Conservation (phyloP, 2,797 vertebrate genomes). For the Microcaecilia unicolor region DNA sequence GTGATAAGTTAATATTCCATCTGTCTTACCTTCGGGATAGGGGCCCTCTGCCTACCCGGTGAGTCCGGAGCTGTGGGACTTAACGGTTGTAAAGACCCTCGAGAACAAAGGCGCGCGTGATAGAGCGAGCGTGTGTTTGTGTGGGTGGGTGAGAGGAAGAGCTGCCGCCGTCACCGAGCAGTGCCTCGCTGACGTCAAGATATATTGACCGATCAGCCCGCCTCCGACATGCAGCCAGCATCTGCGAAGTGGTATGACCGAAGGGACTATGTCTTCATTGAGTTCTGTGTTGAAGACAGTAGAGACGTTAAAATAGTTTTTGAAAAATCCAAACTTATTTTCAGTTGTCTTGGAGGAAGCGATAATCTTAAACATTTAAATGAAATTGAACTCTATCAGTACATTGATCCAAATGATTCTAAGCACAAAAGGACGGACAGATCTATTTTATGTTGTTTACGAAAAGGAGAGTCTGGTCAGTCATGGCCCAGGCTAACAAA, state of each 20-base stretch:
- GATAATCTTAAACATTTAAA: no score
- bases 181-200: slow-evolving; percentile 18
- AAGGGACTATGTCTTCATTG: slow-evolving; percentile 87
- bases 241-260: slow-evolving; percentile 95
- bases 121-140: no score
- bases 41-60: no score
- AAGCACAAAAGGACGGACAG: slow-evolving; percentile 96
- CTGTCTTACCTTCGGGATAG: background rate
- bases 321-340: slow-evolving; percentile 82
- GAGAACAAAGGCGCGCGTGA: no score
- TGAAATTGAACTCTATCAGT: no score
- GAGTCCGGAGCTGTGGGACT: no score
- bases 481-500: slow-evolving; percentile 92
- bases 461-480: slow-evolving; percentile 87
- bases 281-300: slow-evolving; percentile 93
- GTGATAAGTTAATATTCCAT: no score
- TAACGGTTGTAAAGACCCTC: no score
- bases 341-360: no score
- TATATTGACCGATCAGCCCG: slow-evolving; percentile 27
- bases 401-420: no score
- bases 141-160: no score
- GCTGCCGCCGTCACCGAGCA: slow-evolving; percentile 9
- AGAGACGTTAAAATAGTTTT: slow-evolving; percentile 89
- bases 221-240: slow-evolving; percentile 71
- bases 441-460: slow-evolving; percentile 89